Evolutionary conservation across 1,140 invertebrate genomes (phyloP), one percentile per base, ranked within the genome.

Genomic region (Gonatopus flavifemur): DNA sequence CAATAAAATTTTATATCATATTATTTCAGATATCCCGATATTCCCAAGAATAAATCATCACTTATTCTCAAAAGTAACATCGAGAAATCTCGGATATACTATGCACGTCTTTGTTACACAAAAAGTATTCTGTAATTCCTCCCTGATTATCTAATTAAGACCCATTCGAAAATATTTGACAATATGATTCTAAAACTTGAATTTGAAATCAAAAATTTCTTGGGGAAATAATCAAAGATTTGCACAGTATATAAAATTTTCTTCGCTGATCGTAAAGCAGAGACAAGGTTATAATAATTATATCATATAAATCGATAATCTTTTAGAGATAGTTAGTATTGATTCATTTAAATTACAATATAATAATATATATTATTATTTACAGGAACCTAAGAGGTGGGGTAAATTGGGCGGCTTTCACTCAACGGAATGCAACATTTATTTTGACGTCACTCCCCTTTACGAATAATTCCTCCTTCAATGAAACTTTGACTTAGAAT

Each of bases 341-440:
- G 19, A 59, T 36, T 62, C 52, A 46, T 50, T 55, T 51, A 46
- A 38, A 38, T 55, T 62, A 69, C 54, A 59, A 51, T 60, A 58
- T 55, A 51, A 47, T 55, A 63, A 59, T 69, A 69, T 69, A 57
- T n/a, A n/a, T n/a, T n/a, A n/a, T n/a, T n/a, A n/a, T n/a, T n/a
- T 70, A 70, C 66, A 69, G 62, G 55, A 67, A 69, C 57, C 57
- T 56, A 68, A 65, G 61, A 62, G 65, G 52, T 49, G 56, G 49
- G 56, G 56, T 40, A 30, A 42, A 61, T 50, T 55, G 52, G 53
- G 55, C 47, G 49, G 52, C 50, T 59, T 59, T 39, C 44, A 41
- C 47, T 70, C 66, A 69, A 72, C 67, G 65, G 66, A 72, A 72
- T 70, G 70, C 66, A 70, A 67, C 67, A 68, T 66, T 69, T 66